phyloP scores from a whole-genome alignment of 2,113 vertebrate genomes.

The Sceloporus undulatus region DNA sequence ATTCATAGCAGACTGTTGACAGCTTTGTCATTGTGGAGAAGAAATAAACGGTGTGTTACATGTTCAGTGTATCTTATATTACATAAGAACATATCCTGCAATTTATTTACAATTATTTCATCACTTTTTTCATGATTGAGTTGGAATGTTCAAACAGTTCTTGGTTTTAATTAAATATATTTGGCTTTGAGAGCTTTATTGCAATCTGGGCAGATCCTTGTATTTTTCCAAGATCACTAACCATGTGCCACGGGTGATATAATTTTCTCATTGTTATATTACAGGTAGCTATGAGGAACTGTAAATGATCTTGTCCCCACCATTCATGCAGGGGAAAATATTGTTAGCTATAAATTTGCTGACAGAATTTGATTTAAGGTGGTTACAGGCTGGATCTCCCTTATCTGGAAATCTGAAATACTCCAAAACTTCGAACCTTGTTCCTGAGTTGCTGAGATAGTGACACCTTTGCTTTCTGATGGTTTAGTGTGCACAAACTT shows the following conservation, averaged over 20 bases:
- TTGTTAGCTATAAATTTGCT: neutral
- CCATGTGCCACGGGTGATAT: neutral
- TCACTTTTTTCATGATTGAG: neutral
- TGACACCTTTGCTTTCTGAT: too few species aligned
- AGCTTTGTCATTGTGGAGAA: neutral
- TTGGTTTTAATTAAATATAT: slow-evolving; percentile 7
- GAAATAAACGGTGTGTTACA: slow-evolving; percentile 1
- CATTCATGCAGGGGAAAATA: neutral
- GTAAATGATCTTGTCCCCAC: neutral
- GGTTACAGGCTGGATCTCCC: too few species aligned
- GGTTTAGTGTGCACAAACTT: neutral
- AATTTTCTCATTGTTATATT: neutral
- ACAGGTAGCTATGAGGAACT: neutral
- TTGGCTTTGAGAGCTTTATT: neutral
- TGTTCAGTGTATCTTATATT: slow-evolving; percentile 14
- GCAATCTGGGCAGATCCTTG: neutral
- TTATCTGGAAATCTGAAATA: too few species aligned
- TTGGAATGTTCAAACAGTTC: neutral
- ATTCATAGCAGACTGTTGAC: neutral
- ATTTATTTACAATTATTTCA: neutral
- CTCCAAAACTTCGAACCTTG: too few species aligned
- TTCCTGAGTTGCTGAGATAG: too few species aligned
- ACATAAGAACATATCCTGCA: neutral
- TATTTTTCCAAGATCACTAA: neutral
- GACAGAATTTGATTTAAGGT: neutral